phyloP scores from a whole-genome alignment of 2,113 vertebrate genomes.

The Tringa solitaria region DNA sequence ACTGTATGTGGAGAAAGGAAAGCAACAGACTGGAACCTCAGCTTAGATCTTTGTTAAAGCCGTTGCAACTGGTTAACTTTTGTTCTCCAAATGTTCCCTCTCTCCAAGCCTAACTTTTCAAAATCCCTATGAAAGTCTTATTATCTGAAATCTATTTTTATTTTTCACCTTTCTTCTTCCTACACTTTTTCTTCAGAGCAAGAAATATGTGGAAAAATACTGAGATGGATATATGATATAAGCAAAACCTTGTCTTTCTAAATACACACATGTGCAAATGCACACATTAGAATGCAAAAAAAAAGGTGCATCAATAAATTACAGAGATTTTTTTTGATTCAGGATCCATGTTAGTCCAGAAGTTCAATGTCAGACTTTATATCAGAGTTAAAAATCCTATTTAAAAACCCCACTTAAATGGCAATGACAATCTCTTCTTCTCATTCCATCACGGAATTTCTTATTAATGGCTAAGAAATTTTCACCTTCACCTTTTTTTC shows the following conservation, averaged over 20 bases:
- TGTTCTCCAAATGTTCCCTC: not conserved
- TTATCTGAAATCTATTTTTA: not conserved
- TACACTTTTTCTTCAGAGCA: not conserved
- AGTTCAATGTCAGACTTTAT: not conserved
- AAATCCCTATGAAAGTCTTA: not conserved
- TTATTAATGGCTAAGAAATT: not conserved
- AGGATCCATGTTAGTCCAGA: not conserved
- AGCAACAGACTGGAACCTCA: not conserved
- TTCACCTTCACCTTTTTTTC: not conserved
- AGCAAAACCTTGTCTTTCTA: not conserved
- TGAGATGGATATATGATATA: not conserved
- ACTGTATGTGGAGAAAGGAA: not conserved
- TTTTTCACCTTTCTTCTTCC: not conserved
- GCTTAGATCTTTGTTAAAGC: not conserved
- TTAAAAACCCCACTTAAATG: not conserved
- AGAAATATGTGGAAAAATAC: not conserved
- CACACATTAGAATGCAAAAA: not conserved
- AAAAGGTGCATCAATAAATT: not conserved
- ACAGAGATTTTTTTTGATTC: not conserved
- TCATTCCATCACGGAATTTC: not conserved
- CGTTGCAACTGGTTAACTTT: not conserved
- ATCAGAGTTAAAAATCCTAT: not conserved
- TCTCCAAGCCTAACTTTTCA: not conserved
- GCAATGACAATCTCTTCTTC: not conserved
- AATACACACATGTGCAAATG: not conserved